These are phyloP conservation scores for Falco concolor DNA, from an alignment of 2,797 vertebrate species.

Conservation along the genomic window DNA sequence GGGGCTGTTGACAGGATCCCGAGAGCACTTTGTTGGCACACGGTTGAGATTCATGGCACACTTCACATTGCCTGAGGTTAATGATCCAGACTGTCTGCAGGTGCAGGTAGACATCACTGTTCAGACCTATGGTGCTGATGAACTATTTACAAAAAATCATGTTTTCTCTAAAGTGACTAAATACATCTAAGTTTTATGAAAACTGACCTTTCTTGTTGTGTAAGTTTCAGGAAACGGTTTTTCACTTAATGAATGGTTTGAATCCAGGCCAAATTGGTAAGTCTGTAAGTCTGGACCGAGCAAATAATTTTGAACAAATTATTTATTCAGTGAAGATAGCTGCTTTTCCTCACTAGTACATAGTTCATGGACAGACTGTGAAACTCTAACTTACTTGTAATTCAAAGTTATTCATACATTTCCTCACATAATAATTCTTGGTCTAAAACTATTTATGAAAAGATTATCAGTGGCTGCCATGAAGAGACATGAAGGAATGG, in stretches of 20 bases:
- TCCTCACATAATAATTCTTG: constrained; percentile 57
- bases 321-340: constrained; percentile 56
- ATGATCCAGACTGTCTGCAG: constrained; percentile 8
- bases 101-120: neutral
- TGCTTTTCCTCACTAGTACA: constrained; percentile 37
- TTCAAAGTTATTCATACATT: constrained; percentile 58
- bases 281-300: neutral
- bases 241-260: constrained; percentile 13
- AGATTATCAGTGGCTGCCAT: constrained; percentile 47
- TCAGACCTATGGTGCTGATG: neutral
- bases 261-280: constrained; percentile 26
- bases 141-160: neutral
- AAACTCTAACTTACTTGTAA: constrained; percentile 42
- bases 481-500: constrained; percentile 41
- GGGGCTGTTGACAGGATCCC: neutral
- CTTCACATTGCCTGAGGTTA: neutral
- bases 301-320: constrained; percentile 41
- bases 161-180: neutral
- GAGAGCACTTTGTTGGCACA: neutral
- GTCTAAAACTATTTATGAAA: constrained; percentile 54
- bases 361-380: constrained; percentile 5
- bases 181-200: neutral
- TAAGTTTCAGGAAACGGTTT: constrained; percentile 16
- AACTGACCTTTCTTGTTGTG: neutral
- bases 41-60: neutral